Percentiles rank a stretch among this genome's conserved stretches.
Conservation (phyloP, 2,888 invertebrate species). For the Amphipoea lucens region DNA sequence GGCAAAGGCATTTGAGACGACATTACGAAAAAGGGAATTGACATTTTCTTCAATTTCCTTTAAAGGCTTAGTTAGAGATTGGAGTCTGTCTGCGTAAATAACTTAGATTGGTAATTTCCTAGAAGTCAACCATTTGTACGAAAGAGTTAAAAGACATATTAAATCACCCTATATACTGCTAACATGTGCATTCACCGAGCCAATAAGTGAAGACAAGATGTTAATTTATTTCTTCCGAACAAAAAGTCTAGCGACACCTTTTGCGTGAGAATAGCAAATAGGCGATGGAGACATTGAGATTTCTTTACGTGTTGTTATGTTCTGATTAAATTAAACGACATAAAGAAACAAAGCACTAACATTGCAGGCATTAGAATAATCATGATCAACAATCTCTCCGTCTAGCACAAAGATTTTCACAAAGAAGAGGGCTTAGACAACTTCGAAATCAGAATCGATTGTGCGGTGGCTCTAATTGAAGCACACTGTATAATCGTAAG, state of each 20-base stretch:
- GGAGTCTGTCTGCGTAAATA: constrained; percentile 27
- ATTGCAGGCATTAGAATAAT: neutral
- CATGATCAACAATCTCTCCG: neutral
- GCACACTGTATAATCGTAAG: neutral
- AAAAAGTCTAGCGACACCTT: constrained; percentile 25
- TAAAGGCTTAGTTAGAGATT: constrained; percentile 25
- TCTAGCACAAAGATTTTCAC: neutral
- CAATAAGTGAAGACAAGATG: constrained; percentile 26
- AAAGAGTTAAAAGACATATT: constrained; percentile 1
- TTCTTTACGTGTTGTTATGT: constrained; percentile 10
- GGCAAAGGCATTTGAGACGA: constrained; percentile 36
- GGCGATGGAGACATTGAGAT: neutral
- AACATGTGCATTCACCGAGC: constrained; percentile 1
- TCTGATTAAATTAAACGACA: neutral
- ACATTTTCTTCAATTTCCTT: constrained; percentile 33
- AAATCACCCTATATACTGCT: neutral
- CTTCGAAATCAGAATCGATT: neutral
- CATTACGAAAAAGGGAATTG: constrained; percentile 48
- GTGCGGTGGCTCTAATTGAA: neutral
- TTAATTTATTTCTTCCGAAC: constrained; percentile 10
- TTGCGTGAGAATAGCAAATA: constrained; percentile 42
- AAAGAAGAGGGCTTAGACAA: neutral
- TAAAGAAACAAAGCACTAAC: constrained; percentile 13
- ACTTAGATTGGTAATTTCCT: constrained; percentile 16
- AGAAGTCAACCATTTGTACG: constrained; percentile 27